Evolutionary conservation across 2,888 invertebrate genomes (phyloP), one percentile per base, ranked within the genome.

Genomic region (Pandemis cinnamomeana): DNA sequence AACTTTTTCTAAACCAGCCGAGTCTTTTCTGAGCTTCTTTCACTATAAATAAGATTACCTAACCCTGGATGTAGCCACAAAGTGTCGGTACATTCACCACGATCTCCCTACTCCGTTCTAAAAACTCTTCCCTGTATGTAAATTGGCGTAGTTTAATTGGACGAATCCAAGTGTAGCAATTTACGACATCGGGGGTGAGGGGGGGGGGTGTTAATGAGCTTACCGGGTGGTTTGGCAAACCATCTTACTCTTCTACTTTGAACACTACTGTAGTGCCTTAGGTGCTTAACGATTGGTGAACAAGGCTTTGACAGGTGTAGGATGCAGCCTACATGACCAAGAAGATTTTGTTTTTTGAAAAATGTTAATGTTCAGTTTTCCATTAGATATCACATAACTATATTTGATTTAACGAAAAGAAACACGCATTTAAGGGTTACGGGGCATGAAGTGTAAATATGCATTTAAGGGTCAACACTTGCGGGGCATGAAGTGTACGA

Each of bases 171-270:
- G 70, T 53, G 75, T 60, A 66, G 68, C 71, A 70, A 75, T 70
- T 78, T 69, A 51, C 75, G 63, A 63, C 75, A 76, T 74, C 75
- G 67, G 51, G 51, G 44, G 5, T 7, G 68, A 48, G 42, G 46
- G 63, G 83, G 27, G 27, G 27, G 83, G 82, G 84, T 83, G 81
- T 86, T 88, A 89, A 89, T 89, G 89, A 89, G 88, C 88, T 88
- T 82, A 85, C 85, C 79, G 79, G 84, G 82, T 84, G 83, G 86
- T 87, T 89, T 88, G 88, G 86, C 85, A 84, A 88, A 84, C 84
- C 88, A 87, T 87, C 89, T 89, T 83, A 80, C 80, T 84, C 82
- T 86, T 84, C 81, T 80, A 82, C 82, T 73, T 76, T 79, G 67
- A 51, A 67, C 20, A 27, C 27, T 27, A 11, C 58, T 58, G 10